Base-by-base conservation (phyloP, 1,140 invertebrate species). In the Drosophila repletoides region DNA sequence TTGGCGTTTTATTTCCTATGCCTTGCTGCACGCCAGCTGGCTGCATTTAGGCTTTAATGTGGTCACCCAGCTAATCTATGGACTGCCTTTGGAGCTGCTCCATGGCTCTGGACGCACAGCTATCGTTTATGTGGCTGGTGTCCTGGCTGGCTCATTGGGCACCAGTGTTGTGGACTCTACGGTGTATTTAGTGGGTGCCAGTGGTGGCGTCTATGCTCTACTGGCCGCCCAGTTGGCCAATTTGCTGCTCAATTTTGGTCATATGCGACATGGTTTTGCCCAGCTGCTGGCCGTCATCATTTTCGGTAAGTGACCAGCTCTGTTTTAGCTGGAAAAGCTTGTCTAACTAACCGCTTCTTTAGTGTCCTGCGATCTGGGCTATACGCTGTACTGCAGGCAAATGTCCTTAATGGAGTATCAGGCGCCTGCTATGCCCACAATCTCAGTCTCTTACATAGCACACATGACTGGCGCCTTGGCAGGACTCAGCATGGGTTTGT, bases 1-100 rank as follows among this genome's bases (percentile, higher is more conserved):
- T 28, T 98, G 97, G 97, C 94, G 97, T 83, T 99, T 98, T 91
- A 91, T 98, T 63, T 94, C 97, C 76, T 99, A 99, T 91, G 98
- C 97, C 93, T 94, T 98, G 68, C 93, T 99, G 72, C 98, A 99
- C 91, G 96, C 97, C 34, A 97, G 97, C 94, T 98, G 97, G 97
- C 93, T 98, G 31, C 97, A 98, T 91, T 92, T 99, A 74, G 93
- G 97, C 36, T 98, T 98, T 93, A 99, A 99, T 92, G 93, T 98
- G 70, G 93, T 97, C 33, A 96, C 98, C 26, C 97, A 99, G 91
- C 91, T 97, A 59, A 90, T 96, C 68, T 96, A 98, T 65, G 97
- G 97, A 28, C 92, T 98, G 56, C 97, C 97, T 0, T 90, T 99
- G 73, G 97, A 99, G 91, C 97, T 98, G 96, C 96, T 98, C 6